phyloP scores from a whole-genome alignment of 2,113 vertebrate genomes.

The Datnioides undecimradiatus region DNA sequence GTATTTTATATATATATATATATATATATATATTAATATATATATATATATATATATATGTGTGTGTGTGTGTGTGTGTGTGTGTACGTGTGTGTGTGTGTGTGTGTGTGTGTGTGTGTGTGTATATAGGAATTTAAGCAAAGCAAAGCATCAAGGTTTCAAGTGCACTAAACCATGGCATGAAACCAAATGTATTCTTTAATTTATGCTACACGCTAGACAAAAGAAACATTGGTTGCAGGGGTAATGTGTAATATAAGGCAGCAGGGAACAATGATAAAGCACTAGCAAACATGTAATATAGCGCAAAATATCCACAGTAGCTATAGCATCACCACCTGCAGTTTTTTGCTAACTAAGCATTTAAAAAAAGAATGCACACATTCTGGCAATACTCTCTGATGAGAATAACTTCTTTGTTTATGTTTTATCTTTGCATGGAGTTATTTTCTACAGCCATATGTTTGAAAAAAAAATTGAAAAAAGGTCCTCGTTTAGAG shows the following conservation, averaged over 20 bases:
- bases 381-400: slow-evolving; percentile 7
- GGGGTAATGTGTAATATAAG: slow-evolving; percentile 52
- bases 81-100: too few relatives aligned
- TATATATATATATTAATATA: too few relatives aligned
- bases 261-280: slow-evolving; percentile 60
- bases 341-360: slow-evolving; percentile 41
- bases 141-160: slow-evolving; percentile 1
- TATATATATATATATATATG: too few relatives aligned
- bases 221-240: slow-evolving; percentile 39
- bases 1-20: slow-evolving; percentile 2
- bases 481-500: slow-evolving; percentile 16
- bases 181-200: slow-evolving; percentile 13
- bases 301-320: slow-evolving; percentile 30
- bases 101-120: too few relatives aligned
- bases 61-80: too few relatives aligned
- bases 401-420: slow-evolving; percentile 19
- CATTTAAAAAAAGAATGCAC: slow-evolving; percentile 5
- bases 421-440: slow-evolving; percentile 34
- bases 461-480: slow-evolving; percentile 31
- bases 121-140: too few relatives aligned
- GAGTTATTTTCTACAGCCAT: slow-evolving; percentile 15
- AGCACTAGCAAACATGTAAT: slow-evolving; percentile 50
- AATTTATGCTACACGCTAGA: slow-evolving; percentile 42
- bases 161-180: not conserved
- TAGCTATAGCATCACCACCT: slow-evolving; percentile 39